These are phyloP conservation scores for Samia ricini DNA, from an alignment of 1,140 invertebrate species.

Conservation along the genomic window DNA sequence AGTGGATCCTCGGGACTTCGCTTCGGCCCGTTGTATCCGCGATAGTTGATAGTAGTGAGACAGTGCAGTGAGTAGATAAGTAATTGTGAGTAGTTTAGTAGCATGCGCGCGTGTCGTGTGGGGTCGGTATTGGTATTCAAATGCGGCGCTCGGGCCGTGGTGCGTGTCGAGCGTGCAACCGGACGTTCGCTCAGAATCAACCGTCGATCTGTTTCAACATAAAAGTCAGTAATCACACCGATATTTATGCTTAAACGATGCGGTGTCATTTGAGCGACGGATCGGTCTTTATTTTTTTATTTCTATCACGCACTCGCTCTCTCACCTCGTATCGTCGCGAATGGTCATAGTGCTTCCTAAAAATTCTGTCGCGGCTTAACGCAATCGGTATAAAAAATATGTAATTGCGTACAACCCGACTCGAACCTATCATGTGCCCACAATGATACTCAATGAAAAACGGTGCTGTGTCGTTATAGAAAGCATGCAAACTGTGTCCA, in stretches of 20 bases:
- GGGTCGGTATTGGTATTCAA: conserved; percentile 83
- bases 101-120: conserved; percentile 73
- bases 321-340: conserved; percentile 75
- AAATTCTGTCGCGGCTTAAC: conserved; percentile 51
- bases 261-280: conserved; percentile 7
- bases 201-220: background rate
- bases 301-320: conserved; percentile 72
- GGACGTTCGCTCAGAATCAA: conserved; percentile 11
- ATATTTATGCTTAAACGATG: background rate
- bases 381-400: conserved; percentile 32
- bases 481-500: conserved; percentile 78
- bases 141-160: conserved; percentile 78
- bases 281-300: conserved; percentile 22
- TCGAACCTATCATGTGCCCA: conserved; percentile 68
- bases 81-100: conserved; percentile 70
- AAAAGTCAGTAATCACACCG: conserved; percentile 1
- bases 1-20: conserved; percentile 61
- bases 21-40: conserved; percentile 62
- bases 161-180: conserved; percentile 50
- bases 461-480: conserved; percentile 73
- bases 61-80: conserved; percentile 69
- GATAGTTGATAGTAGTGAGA: conserved; percentile 65
- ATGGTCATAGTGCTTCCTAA: conserved; percentile 74
- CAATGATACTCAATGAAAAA: conserved; percentile 71
- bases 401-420: conserved; percentile 43